Conservation (phyloP, 2,113 vertebrate species). For the Brachirus orientalis region DNA sequence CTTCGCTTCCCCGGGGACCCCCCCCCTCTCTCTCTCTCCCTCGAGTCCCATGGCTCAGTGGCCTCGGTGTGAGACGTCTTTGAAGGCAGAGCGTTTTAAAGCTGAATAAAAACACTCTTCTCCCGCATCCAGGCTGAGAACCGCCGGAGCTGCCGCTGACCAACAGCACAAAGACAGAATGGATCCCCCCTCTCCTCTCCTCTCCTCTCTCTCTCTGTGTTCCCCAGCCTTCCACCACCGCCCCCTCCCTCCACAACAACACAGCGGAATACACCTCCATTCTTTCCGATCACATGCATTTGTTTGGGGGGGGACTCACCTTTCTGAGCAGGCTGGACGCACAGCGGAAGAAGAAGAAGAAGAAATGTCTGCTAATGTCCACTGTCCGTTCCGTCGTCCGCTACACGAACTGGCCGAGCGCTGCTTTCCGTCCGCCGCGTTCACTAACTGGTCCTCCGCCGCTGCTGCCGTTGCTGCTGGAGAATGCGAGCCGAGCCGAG, state of each 20-base stretch:
- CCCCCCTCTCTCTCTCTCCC: too few species aligned
- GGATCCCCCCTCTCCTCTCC: slow-evolving; percentile 21
- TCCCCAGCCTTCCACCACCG: slow-evolving; percentile 30
- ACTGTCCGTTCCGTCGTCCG: slow-evolving; percentile 47
- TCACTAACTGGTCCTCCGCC: slow-evolving; percentile 46
- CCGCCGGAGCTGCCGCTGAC: slow-evolving; percentile 25
- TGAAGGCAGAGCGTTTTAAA: neutral
- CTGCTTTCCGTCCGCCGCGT: slow-evolving; percentile 39
- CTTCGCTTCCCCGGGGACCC: neutral
- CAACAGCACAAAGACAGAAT: slow-evolving; percentile 73
- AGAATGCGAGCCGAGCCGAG: slow-evolving; percentile 45
- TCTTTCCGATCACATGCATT: neutral
- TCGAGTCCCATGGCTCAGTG: neutral
- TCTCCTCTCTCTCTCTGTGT: neutral
- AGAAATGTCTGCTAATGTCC: slow-evolving; percentile 47
- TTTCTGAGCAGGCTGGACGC: slow-evolving; percentile 39
- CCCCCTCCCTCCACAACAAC: slow-evolving; percentile 32
- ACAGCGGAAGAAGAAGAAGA: too few species aligned
- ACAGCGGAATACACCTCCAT: slow-evolving; percentile 46
- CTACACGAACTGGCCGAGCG: slow-evolving; percentile 13
- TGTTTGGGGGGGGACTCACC: slow-evolving; percentile 46
- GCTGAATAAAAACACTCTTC: neutral
- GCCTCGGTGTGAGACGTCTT: slow-evolving; percentile 11
- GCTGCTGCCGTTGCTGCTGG: slow-evolving; percentile 18
- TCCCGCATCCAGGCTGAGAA: neutral